Conservation (phyloP, 2,888 invertebrate species). For the Drosophila falleni region DNA sequence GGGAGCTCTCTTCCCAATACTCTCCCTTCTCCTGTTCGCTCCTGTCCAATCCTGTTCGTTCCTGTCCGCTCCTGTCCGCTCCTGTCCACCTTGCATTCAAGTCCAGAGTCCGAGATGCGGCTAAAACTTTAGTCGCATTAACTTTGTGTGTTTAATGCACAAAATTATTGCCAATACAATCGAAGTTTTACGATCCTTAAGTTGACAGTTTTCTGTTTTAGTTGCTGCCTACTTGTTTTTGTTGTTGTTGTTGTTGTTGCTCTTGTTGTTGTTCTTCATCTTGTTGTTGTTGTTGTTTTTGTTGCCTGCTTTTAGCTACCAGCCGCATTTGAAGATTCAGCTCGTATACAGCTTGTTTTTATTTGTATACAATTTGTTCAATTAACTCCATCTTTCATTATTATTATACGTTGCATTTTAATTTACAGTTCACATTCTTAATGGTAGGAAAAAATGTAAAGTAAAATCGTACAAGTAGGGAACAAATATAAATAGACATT, state of each 20-base stretch:
- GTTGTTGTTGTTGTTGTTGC: slow-evolving; percentile 18
- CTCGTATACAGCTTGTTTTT: background rate
- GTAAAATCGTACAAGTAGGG: no score
- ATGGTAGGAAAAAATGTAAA: no score
- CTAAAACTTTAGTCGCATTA: slow-evolving; percentile 57
- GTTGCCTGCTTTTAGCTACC: background rate
- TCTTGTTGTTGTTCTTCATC: background rate
- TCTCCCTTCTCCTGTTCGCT: background rate
- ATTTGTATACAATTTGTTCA: background rate
- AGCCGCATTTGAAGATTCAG: background rate
- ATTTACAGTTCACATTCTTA: no score
- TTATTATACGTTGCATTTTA: no score
- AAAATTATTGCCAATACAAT: slow-evolving; percentile 83
- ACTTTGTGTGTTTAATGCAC: slow-evolving; percentile 80
- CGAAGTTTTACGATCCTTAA: slow-evolving; percentile 79
- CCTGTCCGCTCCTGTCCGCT: slow-evolving; percentile 10
- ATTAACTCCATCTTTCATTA: background rate
- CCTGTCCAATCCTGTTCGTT: slow-evolving; percentile 4
- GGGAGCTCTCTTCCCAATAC: background rate
- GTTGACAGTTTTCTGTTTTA: slow-evolving; percentile 75
- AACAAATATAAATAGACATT: no score
- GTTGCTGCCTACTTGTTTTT: slow-evolving; percentile 31
- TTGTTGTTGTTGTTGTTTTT: slow-evolving; percentile 16
- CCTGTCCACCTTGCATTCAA: slow-evolving; percentile 37
- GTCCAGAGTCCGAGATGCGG: slow-evolving; percentile 13